Conservation (phyloP, 2,797 vertebrate genomes). For the Lateolabrax maculatus region DNA sequence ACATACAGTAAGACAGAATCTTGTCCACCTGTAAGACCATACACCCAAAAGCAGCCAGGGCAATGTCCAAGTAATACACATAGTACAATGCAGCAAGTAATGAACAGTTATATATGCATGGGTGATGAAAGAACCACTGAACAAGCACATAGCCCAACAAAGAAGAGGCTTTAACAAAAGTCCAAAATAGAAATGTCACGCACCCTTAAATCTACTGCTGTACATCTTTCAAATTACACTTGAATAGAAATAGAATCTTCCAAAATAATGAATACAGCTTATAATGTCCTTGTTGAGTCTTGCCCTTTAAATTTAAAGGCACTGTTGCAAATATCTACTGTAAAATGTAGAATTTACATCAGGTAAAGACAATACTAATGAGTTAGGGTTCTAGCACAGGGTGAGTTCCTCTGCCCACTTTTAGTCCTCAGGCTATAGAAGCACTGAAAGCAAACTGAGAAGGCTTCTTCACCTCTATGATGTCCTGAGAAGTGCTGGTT, state of each 20-base stretch:
- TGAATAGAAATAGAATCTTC: background rate
- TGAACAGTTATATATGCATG: background rate
- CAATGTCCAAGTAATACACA: background rate
- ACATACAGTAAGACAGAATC: slow-evolving; percentile 6
- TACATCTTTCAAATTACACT: background rate
- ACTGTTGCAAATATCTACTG: background rate
- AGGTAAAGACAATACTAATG: background rate
- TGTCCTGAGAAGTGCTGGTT: slow-evolving; percentile 20
- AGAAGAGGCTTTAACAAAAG: background rate
- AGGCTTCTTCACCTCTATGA: slow-evolving; percentile 25
- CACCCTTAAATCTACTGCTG: background rate
- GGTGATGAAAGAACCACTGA: background rate
- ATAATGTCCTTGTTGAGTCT: background rate
- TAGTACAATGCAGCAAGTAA: background rate
- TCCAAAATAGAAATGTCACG: background rate
- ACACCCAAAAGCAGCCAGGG: slow-evolving; percentile 8
- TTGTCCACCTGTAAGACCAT: background rate
- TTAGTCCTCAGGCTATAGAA: slow-evolving; percentile 1
- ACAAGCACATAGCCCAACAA: background rate
- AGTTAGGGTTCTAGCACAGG: background rate
- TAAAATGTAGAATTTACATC: background rate
- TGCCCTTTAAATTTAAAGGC: background rate
- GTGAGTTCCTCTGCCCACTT: background rate
- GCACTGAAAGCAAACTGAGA: slow-evolving; percentile 13
- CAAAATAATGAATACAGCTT: background rate